phyloP scores from a whole-genome alignment of 2,888 invertebrate genomes.

The Limnephilus marmoratus region DNA sequence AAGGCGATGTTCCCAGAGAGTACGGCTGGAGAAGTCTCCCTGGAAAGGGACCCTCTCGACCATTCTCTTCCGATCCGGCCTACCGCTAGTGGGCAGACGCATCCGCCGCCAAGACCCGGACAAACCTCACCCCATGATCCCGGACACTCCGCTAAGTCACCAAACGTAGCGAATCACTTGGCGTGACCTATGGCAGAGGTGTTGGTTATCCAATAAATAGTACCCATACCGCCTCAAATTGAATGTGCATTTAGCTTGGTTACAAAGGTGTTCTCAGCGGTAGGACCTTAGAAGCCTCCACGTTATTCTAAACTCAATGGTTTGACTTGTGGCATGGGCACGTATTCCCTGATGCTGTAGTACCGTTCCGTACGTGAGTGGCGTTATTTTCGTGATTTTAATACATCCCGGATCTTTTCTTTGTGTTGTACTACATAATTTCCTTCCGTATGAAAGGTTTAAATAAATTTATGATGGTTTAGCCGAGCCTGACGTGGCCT shows the following conservation, averaged over 20 bases:
- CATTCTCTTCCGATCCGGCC: too few relatives aligned
- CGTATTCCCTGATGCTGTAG: neutral
- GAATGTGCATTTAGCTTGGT: neutral
- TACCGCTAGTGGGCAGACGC: too few relatives aligned
- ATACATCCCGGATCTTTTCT: neutral
- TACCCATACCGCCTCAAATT: too few relatives aligned
- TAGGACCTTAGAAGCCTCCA: neutral
- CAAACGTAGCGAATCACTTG: too few relatives aligned
- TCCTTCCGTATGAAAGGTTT: neutral
- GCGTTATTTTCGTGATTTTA: conserved; percentile 11
- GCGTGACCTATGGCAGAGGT: too few relatives aligned
- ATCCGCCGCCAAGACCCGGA: too few relatives aligned
- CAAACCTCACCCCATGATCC: too few relatives aligned
- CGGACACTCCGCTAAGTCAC: too few relatives aligned
- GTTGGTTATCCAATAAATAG: too few relatives aligned
- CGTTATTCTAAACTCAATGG: neutral
- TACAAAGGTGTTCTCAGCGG: neutral
- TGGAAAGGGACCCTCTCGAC: too few relatives aligned
- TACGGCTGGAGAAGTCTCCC: too few relatives aligned
- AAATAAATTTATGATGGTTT: conserved; percentile 3
- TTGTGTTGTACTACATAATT: neutral
- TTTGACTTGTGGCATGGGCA: neutral
- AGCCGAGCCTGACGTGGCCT: neutral
- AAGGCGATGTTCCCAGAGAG: too few relatives aligned
- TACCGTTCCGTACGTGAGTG: conserved; percentile 7